Evolutionary conservation across 2,113 vertebrate genomes (phyloP), one percentile per base, ranked within the genome.

Genomic region (Connochaetes taurinus): DNA sequence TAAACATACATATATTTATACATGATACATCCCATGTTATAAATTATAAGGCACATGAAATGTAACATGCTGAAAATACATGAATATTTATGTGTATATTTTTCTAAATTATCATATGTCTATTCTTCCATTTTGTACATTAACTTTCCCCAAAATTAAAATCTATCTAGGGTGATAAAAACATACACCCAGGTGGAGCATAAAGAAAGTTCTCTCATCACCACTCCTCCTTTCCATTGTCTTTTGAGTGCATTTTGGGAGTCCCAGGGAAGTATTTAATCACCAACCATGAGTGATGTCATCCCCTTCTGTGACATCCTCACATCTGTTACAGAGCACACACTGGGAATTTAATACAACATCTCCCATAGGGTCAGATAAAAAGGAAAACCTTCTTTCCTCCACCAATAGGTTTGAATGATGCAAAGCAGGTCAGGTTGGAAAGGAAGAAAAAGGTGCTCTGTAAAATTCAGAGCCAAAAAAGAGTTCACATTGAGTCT

Each of bases 401-500:
- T 91, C 90, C 11, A 81, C 60, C 92, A 84, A 94, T 87, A 14
- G 23, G 45, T 93, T 96, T 97, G 93, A 98, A 97, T 93, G 57
- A 98, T 97, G 82, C 92, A 98, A 98, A 98, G 45, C 95, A 96
- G 97, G 87, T 97, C 95, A 96, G 87, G 23, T 52, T 98, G 84
- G 97, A 92, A 71, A 98, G 94, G 76, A 45, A 98, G 93, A 45
- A 45, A 45, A 40, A 21, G 2, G 7, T 97, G 17, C 88, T 97
- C 94, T 98, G 43, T 92, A 93, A 95, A 97, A 98, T 98, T 98
- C 97, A 99, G 98, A 98, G 71, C 15, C 95, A 98, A 98, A 95
- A 62, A 98, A 96, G 53, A 96, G 92, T 98, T 98, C 74, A 97
- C 89, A 98, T 95, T 92, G 47, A 97, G 98, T 96, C 97, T 98